These are phyloP conservation scores for Apteryx mantelli DNA, from an alignment of 2,113 vertebrate species.

Conservation along the genomic window DNA sequence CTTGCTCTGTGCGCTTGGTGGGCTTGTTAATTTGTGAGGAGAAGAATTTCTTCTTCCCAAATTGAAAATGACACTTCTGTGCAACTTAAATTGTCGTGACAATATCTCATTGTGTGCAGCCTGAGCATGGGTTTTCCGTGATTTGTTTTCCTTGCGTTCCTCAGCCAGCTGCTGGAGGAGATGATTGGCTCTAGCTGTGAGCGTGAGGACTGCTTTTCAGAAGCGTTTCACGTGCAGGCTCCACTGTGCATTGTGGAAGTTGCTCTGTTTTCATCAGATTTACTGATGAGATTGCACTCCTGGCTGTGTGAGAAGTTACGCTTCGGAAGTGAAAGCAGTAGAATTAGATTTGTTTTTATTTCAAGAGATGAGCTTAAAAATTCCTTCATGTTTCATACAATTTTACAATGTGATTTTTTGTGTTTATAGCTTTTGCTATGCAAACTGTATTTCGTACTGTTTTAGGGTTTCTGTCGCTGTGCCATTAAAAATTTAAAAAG, in stretches of 20 bases:
- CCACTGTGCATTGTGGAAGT: neutral
- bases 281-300: neutral
- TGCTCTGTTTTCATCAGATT: neutral
- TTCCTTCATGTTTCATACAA: neutral
- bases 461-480: neutral
- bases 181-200: neutral
- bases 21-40: neutral
- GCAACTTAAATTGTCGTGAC: neutral
- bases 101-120: neutral
- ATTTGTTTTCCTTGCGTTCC: neutral
- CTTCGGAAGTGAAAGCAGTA: conserved; percentile 9
- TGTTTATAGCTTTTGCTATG: neutral
- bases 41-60: conserved; percentile 18
- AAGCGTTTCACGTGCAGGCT: neutral
- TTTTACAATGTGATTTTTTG: neutral
- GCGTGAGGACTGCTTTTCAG: neutral
- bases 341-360: conserved; percentile 38
- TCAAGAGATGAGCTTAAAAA: neutral
- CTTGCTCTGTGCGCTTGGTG: neutral
- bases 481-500: conserved; percentile 2
- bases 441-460: neutral
- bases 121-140: neutral
- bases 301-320: conserved; percentile 32
- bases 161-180: neutral
- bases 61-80: neutral